A percentile compares a stretch with the other conserved stretches of the same genome.
Conservation (phyloP, 1,140 invertebrate species). For the Sarcophaga bullata region DNA sequence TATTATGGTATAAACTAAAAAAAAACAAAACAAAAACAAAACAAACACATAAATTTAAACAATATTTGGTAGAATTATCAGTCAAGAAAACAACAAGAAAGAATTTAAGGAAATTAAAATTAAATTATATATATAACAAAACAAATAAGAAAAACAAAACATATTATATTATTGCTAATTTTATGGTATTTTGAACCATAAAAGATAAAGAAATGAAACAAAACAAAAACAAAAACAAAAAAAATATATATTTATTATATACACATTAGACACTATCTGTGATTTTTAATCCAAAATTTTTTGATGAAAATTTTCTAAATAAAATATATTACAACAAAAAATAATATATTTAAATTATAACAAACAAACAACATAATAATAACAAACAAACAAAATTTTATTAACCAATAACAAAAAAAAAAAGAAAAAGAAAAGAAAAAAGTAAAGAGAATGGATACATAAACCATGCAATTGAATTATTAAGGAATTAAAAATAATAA, state of each 20-base stretch:
- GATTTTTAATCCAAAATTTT: slow-evolving; percentile 67
- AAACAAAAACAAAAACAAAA: slow-evolving; percentile 46
- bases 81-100: slow-evolving; percentile 2
- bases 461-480: slow-evolving; percentile 17
- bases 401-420: too few relatives aligned
- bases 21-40: slow-evolving; percentile 25
- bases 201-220: slow-evolving; percentile 49
- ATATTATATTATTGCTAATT: slow-evolving; percentile 42
- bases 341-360: slow-evolving; percentile 36
- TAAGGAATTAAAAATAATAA: slow-evolving; percentile 33
- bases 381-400: too few relatives aligned
- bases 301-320: slow-evolving; percentile 63
- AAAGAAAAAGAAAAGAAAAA: too few relatives aligned
- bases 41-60: too few relatives aligned
- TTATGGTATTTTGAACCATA: slow-evolving; percentile 52
- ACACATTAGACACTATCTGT: slow-evolving; percentile 67
- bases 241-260: slow-evolving; percentile 48
- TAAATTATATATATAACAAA: slow-evolving; percentile 58
- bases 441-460: slow-evolving; percentile 34
- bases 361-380: slow-evolving; percentile 5
- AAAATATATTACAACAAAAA: slow-evolving; percentile 31
- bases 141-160: slow-evolving; percentile 29
- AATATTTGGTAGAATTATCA: slow-evolving; percentile 44
- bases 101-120: slow-evolving; percentile 56
- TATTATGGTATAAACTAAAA: background rate